Evolutionary conservation across 2,797 vertebrate genomes (phyloP).

Genomic region (Atherinosoma microstoma): DNA sequence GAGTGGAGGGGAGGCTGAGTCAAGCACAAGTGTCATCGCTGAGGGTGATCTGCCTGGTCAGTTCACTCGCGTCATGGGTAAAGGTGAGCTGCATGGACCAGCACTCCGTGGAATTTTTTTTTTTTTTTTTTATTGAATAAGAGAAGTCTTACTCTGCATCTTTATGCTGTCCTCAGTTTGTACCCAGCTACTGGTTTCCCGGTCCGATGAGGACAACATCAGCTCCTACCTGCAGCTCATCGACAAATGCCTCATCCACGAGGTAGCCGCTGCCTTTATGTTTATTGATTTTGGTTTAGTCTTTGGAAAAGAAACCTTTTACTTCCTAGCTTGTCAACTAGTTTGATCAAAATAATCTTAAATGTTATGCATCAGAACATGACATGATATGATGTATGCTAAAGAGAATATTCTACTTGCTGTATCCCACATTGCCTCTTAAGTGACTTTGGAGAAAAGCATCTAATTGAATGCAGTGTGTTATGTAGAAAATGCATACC

Average conservation of each 20-base stretch:
- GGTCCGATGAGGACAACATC: conserved; percentile 97
- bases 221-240: conserved; percentile 98
- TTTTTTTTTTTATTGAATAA: not conserved
- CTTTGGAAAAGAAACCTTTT: not conserved
- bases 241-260: conserved; percentile 97
- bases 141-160: not conserved
- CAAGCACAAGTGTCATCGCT: conserved; percentile 83
- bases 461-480: too few species aligned
- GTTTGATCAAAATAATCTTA: not conserved
- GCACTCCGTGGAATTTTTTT: not conserved
- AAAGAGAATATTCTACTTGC: not conserved
- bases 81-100: conserved; percentile 83
- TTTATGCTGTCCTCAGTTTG: conserved; percentile 84
- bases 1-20: conserved; percentile 89
- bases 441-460: not conserved
- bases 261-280: conserved; percentile 82
- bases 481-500: too few species aligned
- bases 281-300: not conserved
- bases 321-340: not conserved
- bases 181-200: conserved; percentile 97
- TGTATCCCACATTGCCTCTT: too few species aligned
- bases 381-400: not conserved
- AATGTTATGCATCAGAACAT: not conserved
- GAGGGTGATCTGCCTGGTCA: conserved; percentile 95
- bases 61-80: conserved; percentile 98